phyloP scores from a whole-genome alignment of 2,797 vertebrate species.

The Cuculus canorus region DNA sequence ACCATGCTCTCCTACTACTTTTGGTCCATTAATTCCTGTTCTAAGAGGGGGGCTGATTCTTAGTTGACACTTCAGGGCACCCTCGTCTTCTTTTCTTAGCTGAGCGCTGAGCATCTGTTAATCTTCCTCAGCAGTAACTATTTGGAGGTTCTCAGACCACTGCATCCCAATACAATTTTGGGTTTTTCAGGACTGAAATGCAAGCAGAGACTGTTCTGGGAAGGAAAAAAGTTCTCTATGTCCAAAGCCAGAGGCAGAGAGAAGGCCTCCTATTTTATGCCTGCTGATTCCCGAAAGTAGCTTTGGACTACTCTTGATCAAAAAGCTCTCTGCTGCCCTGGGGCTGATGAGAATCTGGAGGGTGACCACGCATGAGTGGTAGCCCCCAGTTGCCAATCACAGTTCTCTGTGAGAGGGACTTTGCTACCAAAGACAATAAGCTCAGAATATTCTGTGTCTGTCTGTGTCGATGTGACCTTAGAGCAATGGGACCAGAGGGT shows the following conservation, averaged over 20 bases:
- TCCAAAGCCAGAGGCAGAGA: background rate
- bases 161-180: background rate
- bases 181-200: background rate
- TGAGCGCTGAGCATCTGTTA: background rate
- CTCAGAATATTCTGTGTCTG: background rate
- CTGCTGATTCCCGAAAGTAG: slow-evolving; percentile 12
- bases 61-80: background rate
- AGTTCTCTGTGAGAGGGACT: background rate
- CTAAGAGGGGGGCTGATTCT: background rate
- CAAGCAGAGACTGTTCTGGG: background rate
- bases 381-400: background rate
- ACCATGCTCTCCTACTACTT: background rate
- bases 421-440: background rate
- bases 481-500: background rate
- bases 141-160: background rate
- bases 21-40: background rate
- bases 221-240: background rate
- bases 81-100: background rate
- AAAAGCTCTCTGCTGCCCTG: background rate
- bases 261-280: background rate
- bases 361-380: background rate
- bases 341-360: background rate
- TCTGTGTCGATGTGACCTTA: slow-evolving; percentile 4
- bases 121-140: background rate
- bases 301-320: background rate